These are phyloP conservation scores for Hydropsyche tenuis DNA, from an alignment of 1,140 invertebrate genomes.

Conservation along the genomic window DNA sequence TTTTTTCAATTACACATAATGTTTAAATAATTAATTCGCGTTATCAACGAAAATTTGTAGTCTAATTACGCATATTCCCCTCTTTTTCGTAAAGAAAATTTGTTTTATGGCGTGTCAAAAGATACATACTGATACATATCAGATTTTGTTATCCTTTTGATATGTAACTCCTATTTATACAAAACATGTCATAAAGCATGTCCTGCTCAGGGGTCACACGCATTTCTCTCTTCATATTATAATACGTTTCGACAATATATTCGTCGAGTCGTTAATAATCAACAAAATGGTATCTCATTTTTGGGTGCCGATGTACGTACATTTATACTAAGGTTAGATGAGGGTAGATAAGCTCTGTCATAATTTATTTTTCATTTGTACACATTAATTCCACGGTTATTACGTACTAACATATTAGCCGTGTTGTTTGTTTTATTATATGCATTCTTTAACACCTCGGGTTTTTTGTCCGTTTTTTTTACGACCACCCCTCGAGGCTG, in stretches of 20 bases:
- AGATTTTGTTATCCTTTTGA: neutral
- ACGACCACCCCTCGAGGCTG: constrained; percentile 4
- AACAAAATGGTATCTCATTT: constrained; percentile 22
- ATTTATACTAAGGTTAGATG: neutral
- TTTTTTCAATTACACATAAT: too few species aligned
- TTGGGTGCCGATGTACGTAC: neutral
- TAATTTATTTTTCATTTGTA: constrained; percentile 25
- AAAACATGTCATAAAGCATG: neutral
- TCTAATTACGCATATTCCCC: too few species aligned
- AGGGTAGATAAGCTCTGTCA: neutral
- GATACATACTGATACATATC: neutral
- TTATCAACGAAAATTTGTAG: too few species aligned
- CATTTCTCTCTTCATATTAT: too few species aligned
- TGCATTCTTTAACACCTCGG: neutral
- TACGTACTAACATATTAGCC: neutral
- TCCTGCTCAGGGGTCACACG: constrained; percentile 2
- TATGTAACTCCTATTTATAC: constrained; percentile 1
- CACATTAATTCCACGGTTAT: constrained; percentile 21
- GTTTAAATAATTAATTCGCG: too few species aligned
- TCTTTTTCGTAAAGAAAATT: neutral
- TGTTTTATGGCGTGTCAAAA: constrained; percentile 14
- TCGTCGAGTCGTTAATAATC: constrained; percentile 23
- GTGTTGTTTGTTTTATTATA: constrained; percentile 13
- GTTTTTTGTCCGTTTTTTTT: neutral
- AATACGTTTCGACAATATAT: constrained; percentile 17